A percentile compares a stretch with the other conserved stretches of the same genome.
These are phyloP conservation scores for Oceanodroma leucorhoa DNA, from an alignment of 2,797 vertebrate genomes.

Conservation along the genomic window DNA sequence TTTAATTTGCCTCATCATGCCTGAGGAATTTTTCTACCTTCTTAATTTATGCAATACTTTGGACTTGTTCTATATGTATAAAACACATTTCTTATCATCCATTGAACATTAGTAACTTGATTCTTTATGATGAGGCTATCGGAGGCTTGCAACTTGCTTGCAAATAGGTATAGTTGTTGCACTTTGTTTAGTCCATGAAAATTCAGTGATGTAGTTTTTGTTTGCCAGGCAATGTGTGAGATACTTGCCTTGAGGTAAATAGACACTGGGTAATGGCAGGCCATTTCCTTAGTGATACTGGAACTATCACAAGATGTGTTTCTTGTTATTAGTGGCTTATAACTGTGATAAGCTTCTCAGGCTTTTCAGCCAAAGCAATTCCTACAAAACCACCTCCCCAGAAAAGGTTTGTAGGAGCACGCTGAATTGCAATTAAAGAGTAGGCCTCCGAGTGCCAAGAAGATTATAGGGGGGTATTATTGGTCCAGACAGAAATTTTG, in stretches of 20 bases:
- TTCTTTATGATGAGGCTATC: neutral
- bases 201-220: neutral
- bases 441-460: neutral
- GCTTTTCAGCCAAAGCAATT: constrained; percentile 31
- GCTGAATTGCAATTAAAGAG: neutral
- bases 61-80: neutral
- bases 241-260: neutral
- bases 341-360: constrained; percentile 18
- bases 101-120: neutral
- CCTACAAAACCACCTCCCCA: neutral
- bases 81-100: neutral
- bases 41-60: neutral
- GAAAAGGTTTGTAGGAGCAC: neutral
- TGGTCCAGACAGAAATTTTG: constrained; percentile 45
- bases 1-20: neutral
- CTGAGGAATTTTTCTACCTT: neutral
- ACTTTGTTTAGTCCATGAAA: neutral
- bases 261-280: neutral
- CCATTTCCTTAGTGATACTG: neutral
- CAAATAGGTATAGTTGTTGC: neutral
- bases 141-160: neutral
- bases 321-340: neutral
- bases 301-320: neutral
- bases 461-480: constrained; percentile 43
- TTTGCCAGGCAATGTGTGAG: neutral